These are phyloP conservation scores for Solenopsis fugax DNA, from an alignment of 1,140 invertebrate species.

Conservation along the genomic window DNA sequence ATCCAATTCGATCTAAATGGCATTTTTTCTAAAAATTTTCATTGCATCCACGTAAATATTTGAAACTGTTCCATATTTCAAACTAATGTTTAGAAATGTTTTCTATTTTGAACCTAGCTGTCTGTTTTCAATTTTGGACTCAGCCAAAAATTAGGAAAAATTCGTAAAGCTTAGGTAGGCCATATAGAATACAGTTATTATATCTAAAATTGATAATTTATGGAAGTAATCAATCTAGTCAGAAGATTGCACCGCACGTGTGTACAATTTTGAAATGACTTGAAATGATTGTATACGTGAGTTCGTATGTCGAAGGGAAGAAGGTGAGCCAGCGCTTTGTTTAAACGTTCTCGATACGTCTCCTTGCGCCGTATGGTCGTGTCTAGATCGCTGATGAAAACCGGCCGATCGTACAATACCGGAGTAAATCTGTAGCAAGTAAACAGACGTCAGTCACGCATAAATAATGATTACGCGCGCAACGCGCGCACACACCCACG, in stretches of 20 bases:
- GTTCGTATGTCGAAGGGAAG: neutral
- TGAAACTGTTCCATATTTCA: too few species aligned
- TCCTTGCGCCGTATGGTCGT: neutral
- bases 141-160: too few species aligned
- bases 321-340: neutral
- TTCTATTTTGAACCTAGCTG: too few species aligned
- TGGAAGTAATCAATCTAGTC: too few species aligned
- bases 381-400: constrained; percentile 15
- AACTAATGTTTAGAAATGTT: too few species aligned
- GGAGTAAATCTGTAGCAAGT: constrained; percentile 67
- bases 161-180: too few species aligned
- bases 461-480: constrained; percentile 71
- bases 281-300: too few species aligned
- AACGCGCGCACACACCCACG: constrained; percentile 53
- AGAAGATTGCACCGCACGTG: neutral
- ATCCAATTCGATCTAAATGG: too few species aligned
- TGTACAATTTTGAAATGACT: neutral
- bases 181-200: too few species aligned
- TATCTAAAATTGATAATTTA: neutral
- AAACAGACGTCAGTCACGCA: constrained; percentile 74
- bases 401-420: constrained; percentile 24
- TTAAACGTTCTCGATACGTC: constrained; percentile 26
- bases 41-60: too few species aligned
- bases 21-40: too few species aligned
- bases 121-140: too few species aligned